Conservation (phyloP, 2,113 vertebrate species). For the Chaetodon auriga region DNA sequence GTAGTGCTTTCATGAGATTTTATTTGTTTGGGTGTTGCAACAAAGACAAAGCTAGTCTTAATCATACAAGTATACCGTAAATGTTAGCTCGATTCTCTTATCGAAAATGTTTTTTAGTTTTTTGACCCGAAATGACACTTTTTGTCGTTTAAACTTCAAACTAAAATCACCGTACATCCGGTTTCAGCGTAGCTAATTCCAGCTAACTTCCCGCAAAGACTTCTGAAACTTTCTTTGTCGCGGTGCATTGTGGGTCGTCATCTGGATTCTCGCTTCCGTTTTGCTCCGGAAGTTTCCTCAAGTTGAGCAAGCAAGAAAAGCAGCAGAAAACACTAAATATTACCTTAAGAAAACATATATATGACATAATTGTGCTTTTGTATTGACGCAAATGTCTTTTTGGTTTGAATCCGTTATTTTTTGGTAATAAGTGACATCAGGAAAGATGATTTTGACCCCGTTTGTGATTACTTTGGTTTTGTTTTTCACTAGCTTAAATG, state of each 20-base stretch:
- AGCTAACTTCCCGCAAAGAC: neutral
- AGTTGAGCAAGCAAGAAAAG: neutral
- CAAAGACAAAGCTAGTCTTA: neutral
- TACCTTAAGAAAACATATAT: neutral
- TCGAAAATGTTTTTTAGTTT: neutral
- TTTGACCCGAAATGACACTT: neutral
- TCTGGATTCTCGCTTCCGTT: neutral
- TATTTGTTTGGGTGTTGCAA: neutral
- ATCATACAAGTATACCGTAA: neutral
- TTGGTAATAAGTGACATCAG: neutral
- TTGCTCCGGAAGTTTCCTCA: neutral
- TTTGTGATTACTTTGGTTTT: neutral
- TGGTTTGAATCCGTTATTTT: neutral
- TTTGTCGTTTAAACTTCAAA: neutral
- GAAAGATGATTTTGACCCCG: neutral
- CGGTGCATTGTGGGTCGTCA: neutral
- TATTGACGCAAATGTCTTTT: neutral
- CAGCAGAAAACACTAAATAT: neutral
- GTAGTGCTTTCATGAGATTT: neutral
- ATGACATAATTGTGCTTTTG: fast-evolving
- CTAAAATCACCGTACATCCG: neutral
- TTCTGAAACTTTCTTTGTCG: neutral
- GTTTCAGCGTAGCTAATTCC: neutral
- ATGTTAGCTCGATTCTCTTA: neutral
- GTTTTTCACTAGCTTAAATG: too few relatives aligned